These are phyloP conservation scores for Neomonachus schauinslandi DNA, from an alignment of 2,113 vertebrate species.

Conservation along the genomic window DNA sequence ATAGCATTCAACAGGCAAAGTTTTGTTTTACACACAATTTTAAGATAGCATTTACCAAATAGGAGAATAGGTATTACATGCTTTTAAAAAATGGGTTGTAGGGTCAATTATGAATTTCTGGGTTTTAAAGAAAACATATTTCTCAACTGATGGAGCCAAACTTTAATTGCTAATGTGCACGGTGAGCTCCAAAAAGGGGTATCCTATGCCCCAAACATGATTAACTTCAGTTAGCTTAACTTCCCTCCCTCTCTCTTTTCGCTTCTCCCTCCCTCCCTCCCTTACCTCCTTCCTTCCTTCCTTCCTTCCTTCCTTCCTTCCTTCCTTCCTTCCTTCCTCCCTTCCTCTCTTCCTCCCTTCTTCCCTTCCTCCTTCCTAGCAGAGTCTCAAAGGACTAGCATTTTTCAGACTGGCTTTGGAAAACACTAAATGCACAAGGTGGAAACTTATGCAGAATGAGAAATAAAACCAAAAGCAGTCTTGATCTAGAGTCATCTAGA, in stretches of 20 bases:
- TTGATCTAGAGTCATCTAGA: background rate
- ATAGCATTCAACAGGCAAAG: background rate
- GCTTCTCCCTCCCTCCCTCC: no score
- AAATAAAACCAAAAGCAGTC: background rate
- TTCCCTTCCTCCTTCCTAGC: background rate
- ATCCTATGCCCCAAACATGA: no score
- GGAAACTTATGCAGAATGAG: background rate
- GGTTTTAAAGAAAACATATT: background rate
- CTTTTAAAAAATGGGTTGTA: background rate
- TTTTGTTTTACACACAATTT: slow-evolving; percentile 26
- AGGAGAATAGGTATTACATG: background rate
- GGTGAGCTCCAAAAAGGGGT: background rate
- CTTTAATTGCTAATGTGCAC: background rate
- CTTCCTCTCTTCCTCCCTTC: background rate
- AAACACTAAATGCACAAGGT: background rate
- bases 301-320: background rate
- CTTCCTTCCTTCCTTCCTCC: background rate
- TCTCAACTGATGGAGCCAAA: background rate
- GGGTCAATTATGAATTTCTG: background rate
- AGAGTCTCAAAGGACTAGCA: background rate
- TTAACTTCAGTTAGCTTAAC: background rate
- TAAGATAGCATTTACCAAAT: background rate
- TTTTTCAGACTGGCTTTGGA: background rate
- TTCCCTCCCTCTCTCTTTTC: background rate
- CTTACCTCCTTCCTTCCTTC: no score